phyloP scores from a whole-genome alignment of 2,113 vertebrate genomes.

The Piaya cayana region DNA sequence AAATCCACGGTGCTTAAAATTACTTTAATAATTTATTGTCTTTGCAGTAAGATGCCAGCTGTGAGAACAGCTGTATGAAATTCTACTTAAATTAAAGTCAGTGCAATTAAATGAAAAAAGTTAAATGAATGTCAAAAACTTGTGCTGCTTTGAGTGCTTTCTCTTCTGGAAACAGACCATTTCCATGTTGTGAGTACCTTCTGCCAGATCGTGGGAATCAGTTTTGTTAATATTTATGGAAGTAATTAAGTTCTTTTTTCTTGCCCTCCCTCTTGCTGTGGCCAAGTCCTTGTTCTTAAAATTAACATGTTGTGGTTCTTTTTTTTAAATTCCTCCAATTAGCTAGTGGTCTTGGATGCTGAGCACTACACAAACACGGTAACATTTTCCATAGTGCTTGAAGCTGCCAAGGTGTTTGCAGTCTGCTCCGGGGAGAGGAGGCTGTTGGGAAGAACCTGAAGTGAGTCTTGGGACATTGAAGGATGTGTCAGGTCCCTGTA shows the following conservation, averaged over 20 bases:
- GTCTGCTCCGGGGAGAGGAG: neutral
- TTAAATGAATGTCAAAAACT: neutral
- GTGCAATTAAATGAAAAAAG: neutral
- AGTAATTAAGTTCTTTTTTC: constrained; percentile 9
- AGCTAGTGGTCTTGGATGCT: neutral
- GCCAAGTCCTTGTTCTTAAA: neutral
- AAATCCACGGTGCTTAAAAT: neutral
- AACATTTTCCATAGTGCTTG: neutral
- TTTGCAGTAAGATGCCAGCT: neutral
- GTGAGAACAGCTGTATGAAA: neutral
- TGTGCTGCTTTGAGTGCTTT: neutral
- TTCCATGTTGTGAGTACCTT: neutral
- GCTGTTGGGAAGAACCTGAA: neutral
- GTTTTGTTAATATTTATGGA: constrained; percentile 38
- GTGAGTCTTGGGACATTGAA: neutral
- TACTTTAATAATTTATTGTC: neutral
- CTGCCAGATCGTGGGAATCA: neutral
- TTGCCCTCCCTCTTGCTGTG: neutral
- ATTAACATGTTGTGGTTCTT: neutral
- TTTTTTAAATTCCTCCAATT: neutral
- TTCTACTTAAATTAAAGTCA: constrained; percentile 2
- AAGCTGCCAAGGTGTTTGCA: neutral
- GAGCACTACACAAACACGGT: neutral
- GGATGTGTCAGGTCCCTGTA: neutral
- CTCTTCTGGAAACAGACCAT: neutral